Base-by-base conservation (phyloP, 2,888 invertebrate genomes). In the Furcula furcula region DNA sequence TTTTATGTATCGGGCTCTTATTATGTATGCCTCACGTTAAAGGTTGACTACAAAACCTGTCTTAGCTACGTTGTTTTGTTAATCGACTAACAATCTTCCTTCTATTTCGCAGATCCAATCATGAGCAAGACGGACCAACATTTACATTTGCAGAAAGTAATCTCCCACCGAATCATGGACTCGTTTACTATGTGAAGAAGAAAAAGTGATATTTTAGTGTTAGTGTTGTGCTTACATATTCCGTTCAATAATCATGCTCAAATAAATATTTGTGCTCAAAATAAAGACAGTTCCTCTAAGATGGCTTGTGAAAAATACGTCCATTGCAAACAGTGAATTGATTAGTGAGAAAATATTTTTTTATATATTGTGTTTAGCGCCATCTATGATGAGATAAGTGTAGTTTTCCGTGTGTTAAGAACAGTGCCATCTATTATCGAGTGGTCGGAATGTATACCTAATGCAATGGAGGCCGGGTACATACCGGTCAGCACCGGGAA, bases 381-480 rank as follows among this genome's bases (percentile, higher is more conserved):
- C 34, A 28, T 31, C 31, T 26, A 50, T 39, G 42, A 45, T 42
- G 49, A 58, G 61, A 53, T 61, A 54, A 59, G 43, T 39, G 40
- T 27, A 44, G 19, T 43, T 43, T 28, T 0, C 14, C 15, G 29
- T 7, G 23, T 11, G 10, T 21, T 4, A 12, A n/a, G 5, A n/a
- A 3, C 7, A 53, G 7, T 42, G 39, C 44, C 49, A 54, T 54
- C 58, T 54, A 16, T 3, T 13, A 34, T 46, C 43, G 34, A 31
- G 31, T 38, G 16, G 22, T 18, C 38, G 25, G 37, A 29, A 36
- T 47, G n/a, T n/a, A 76, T 79, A 76, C 46, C 53, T 57, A 49
- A 61, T 55, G 47, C 34, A 19, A 89, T 89, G 89, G 88, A 89
- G 62, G 88, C 84, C 68, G 89, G 89, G 47, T 89, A 69, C 40